phyloP scores from a whole-genome alignment of 2,888 invertebrate genomes.

The Aspidiotus destructor region DNA sequence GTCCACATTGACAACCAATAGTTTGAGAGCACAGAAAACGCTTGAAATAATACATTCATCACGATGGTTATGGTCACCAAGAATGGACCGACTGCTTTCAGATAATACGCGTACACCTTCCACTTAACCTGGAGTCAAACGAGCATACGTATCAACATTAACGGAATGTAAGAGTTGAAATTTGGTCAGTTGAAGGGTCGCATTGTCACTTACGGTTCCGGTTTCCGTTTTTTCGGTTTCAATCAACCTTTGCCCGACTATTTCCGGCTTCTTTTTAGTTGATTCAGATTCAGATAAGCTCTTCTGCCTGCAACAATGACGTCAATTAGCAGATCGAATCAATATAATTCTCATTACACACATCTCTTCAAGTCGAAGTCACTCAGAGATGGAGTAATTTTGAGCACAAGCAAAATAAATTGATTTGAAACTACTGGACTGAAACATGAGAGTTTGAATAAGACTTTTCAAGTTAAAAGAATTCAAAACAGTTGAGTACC shows the following conservation, averaged over 20 bases:
- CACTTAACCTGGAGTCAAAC: constrained; percentile 60
- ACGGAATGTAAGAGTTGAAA: background rate
- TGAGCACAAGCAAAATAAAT: no score
- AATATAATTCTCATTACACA: no score
- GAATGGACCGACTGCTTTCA: constrained; percentile 70
- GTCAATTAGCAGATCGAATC: no score
- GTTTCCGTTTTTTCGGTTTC: constrained; percentile 85
- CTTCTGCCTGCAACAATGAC: constrained; percentile 50
- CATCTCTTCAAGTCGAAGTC: no score
- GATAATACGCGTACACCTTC: constrained; percentile 79
- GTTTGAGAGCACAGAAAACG: constrained; percentile 77
- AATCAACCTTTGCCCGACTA: constrained; percentile 63
- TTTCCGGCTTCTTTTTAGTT: background rate
- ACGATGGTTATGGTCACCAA: constrained; percentile 62
- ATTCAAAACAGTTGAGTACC: no score
- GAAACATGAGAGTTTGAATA: no score
- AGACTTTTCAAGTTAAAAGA: no score
- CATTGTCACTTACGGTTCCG: constrained; percentile 58
- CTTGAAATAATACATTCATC: constrained; percentile 71
- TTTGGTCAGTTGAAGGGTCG: background rate
- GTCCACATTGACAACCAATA: constrained; percentile 78
- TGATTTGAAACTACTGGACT: no score
- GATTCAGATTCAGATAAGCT: constrained; percentile 55
- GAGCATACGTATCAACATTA: background rate
- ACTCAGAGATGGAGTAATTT: no score